phyloP scores from a whole-genome alignment of 2,113 vertebrate species.

The Echinops telfairi region DNA sequence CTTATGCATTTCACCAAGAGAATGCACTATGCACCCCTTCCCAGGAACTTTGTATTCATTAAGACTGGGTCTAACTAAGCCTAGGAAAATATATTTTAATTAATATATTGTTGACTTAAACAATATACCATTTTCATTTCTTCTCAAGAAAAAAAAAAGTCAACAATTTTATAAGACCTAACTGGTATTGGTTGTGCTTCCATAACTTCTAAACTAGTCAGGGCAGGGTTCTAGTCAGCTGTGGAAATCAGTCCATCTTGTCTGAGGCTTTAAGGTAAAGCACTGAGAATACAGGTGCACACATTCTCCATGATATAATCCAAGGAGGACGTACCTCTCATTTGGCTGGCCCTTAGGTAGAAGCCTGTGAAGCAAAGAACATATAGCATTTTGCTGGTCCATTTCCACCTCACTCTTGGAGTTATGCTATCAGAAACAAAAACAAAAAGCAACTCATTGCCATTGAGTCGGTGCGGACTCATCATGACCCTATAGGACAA shows the following conservation, averaged over 20 bases:
- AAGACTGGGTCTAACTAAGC: not conserved
- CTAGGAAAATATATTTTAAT: not conserved
- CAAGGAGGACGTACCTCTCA: not conserved
- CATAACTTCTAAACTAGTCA: not conserved
- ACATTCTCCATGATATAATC: accelerated
- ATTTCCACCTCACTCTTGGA: not conserved
- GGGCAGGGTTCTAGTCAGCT: not conserved
- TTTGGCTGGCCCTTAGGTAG: not conserved
- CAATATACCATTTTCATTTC: not conserved
- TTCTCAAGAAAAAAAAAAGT: not conserved
- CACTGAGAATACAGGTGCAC: accelerated
- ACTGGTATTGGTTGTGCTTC: not conserved
- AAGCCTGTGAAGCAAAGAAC: not conserved
- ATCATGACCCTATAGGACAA: no score
- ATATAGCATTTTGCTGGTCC: not conserved
- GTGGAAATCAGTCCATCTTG: not conserved
- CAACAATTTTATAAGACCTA: no score
- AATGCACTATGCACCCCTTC: accelerated
- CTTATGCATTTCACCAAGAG: not conserved
- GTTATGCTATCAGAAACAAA: not conserved
- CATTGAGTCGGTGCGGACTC: no score
- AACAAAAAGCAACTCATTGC: not conserved
- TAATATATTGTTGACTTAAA: not conserved
- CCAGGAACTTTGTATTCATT: not conserved
- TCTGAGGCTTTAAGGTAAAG: not conserved